Conservation (phyloP, 35 echinoderm and acorn worm genomes). For the Eucidaris tribuloides region DNA sequence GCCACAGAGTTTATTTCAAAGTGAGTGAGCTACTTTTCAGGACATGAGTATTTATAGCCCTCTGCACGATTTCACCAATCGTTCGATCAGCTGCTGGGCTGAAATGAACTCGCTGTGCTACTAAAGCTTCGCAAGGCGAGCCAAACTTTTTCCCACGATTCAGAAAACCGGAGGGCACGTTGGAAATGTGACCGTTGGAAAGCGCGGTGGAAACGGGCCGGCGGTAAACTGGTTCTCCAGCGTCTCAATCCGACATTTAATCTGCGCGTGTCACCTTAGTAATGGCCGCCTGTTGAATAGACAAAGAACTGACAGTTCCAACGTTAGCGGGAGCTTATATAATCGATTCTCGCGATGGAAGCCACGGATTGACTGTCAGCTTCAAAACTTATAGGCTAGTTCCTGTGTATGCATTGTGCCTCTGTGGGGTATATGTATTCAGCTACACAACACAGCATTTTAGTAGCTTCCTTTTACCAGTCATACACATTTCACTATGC, state of each 20-base stretch:
- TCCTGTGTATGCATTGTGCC: too few species aligned
- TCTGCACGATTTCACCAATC: neutral
- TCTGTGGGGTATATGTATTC: too few species aligned
- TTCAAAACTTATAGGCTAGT: neutral
- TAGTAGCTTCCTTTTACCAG: too few species aligned
- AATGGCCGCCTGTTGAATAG: neutral
- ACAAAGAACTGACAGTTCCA: neutral
- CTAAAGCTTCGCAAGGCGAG: too few species aligned
- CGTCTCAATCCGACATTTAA: neutral
- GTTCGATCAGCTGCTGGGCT: neutral
- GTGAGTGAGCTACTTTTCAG: neutral
- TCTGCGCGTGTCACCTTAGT: slow-evolving; percentile 5
- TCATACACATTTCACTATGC: too few species aligned
- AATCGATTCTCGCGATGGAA: slow-evolving; percentile 4
- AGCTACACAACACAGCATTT: too few species aligned
- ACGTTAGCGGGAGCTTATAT: slow-evolving; percentile 2
- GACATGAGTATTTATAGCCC: neutral
- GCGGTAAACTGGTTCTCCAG: neutral
- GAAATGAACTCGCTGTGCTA: neutral
- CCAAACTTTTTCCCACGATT: neutral
- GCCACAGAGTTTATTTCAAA: neutral
- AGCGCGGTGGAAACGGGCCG: neutral
- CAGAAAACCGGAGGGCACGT: neutral
- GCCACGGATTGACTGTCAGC: slow-evolving; percentile 11
- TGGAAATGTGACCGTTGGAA: neutral